Evolutionary conservation across 23 tunicate genomes (phyloP), one percentile per base, ranked within the genome.

Genomic region (Botrylloides violaceus): DNA sequence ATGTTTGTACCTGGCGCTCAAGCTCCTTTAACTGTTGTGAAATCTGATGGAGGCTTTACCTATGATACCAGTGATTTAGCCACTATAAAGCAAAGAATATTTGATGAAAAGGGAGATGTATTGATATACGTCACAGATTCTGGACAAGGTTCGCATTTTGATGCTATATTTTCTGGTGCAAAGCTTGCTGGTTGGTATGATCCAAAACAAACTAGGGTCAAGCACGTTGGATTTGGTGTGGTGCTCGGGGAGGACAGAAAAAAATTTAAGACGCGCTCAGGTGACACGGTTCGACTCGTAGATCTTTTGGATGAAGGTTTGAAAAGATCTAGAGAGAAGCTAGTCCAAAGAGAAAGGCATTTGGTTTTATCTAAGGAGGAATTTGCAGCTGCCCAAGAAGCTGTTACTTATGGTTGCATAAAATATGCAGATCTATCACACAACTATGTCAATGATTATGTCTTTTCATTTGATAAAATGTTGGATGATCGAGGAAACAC

Each of bases 61-160:
- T 92, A 92, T 66, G 98, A 92, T 65, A 84, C 98, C 28, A 83
- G 92, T 47, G 98, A 92, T 62, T n/a, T 92, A 63, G 98, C 98
- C 9, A 79, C 88, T 65, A 81, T 88, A 29, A 77, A 77, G 39
- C 96, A 88, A 36, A 77, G 96, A 29, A 57, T 88, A 29, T 77
- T 48, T 58, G 94, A 92, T 56, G 98, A 83, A 59, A 92, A 92
- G 50, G 98, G 92, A 27, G 87, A 84, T 4, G 84, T 76, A 7
- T 24, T 92, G 43, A 71, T 92, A 26, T 92, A 92, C 68, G 92
- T 92, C 68, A 72, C 83, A 27, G 98, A 92, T 65, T 70, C 80
- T 3, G 98, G 98, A 21, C 98, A 92, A 56, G 72, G 38, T 1
- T 18, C 86, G 22, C 98, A 92, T 64, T 92, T 92, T 32, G 32